Conservation (phyloP, 2,888 invertebrate genomes). For the Achlya flavicornis region DNA sequence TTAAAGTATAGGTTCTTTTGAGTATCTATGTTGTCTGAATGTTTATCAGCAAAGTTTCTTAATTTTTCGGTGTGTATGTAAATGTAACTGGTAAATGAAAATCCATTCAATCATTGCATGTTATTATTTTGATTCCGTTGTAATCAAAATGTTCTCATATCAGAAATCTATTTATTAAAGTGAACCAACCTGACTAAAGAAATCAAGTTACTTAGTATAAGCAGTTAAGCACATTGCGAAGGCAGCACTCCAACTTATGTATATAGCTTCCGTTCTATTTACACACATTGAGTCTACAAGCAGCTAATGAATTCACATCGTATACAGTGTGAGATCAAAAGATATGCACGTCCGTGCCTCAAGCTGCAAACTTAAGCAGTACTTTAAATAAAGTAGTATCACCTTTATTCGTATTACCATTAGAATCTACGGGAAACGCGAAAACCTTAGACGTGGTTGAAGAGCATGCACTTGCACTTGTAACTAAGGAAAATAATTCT, state of each 20-base stretch:
- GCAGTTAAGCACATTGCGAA: slow-evolving; percentile 49
- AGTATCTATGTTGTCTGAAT: too few relatives aligned
- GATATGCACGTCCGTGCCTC: slow-evolving; percentile 72
- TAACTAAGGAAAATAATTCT: slow-evolving; percentile 18
- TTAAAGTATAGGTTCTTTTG: too few relatives aligned
- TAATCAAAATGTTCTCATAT: not conserved
- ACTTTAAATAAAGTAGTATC: slow-evolving; percentile 29
- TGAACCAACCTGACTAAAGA: slow-evolving; percentile 6
- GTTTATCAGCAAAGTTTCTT: too few relatives aligned
- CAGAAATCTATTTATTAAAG: not conserved
- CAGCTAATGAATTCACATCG: slow-evolving; percentile 75
- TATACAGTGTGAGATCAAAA: slow-evolving; percentile 70
- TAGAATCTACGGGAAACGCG: slow-evolving; percentile 18
- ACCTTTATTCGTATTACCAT: slow-evolving; percentile 29
- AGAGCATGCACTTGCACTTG: not conserved
- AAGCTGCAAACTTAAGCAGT: slow-evolving; percentile 31
- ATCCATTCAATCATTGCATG: too few relatives aligned
- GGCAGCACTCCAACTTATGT: slow-evolving; percentile 63
- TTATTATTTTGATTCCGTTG: too few relatives aligned
- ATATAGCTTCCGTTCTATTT: slow-evolving; percentile 77
- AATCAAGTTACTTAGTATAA: slow-evolving; percentile 31
- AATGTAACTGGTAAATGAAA: too few relatives aligned
- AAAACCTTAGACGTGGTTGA: not conserved
- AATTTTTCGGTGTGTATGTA: too few relatives aligned
- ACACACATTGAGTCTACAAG: slow-evolving; percentile 64